Evolutionary conservation across 2,113 vertebrate genomes (phyloP).

Genomic region (Phalacrocorax carbo): DNA sequence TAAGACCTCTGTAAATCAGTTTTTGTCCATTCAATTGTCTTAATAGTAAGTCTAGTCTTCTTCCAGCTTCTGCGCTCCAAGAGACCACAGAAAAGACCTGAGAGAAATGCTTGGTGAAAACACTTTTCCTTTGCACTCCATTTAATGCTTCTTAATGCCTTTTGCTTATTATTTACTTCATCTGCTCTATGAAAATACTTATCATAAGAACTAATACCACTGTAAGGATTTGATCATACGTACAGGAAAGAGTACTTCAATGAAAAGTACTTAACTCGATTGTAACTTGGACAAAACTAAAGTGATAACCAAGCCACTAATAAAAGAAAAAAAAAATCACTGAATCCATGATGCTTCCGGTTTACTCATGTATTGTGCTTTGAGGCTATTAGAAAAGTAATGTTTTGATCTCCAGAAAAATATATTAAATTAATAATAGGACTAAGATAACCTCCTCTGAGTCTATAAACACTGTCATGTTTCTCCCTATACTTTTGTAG

Average conservation of each 20-base stretch:
- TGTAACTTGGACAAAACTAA: neutral
- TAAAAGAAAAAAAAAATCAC: neutral
- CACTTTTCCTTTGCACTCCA: neutral
- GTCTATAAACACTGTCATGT: neutral
- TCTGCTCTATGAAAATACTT: neutral
- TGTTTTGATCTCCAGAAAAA: neutral
- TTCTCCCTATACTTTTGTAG: neutral
- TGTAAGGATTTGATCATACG: neutral
- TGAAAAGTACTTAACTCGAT: neutral
- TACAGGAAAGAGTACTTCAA: neutral
- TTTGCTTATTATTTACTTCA: neutral
- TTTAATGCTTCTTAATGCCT: neutral
- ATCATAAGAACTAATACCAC: neutral
- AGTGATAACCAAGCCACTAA: neutral
- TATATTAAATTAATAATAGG: neutral
- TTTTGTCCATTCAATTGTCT: neutral
- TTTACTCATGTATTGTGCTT: neutral
- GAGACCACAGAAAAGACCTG: neutral
- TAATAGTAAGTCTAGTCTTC: neutral
- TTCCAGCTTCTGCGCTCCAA: neutral
- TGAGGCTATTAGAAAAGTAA: neutral
- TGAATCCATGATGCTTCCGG: neutral
- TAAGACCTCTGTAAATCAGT: neutral
- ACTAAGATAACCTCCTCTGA: neutral
- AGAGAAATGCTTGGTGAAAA: neutral